Conservation (phyloP, 2,888 invertebrate genomes). For the Artemia sinica region DNA sequence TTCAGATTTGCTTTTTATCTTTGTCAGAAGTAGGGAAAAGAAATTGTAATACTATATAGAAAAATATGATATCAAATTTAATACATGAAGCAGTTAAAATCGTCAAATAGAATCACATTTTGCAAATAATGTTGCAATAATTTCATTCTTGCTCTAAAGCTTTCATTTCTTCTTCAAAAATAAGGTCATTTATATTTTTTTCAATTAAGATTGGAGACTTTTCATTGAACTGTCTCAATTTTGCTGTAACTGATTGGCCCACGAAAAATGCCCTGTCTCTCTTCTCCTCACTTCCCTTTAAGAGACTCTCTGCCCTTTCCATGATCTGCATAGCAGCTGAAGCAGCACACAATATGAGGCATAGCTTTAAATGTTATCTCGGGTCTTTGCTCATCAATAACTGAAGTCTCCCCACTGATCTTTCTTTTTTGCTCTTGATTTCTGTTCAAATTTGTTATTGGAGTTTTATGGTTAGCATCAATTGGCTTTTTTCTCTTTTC, state of each 20-base stretch:
- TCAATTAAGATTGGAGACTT: background rate
- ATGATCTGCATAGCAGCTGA: background rate
- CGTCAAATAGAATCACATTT: background rate
- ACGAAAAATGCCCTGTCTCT: background rate
- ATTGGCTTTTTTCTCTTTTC: background rate
- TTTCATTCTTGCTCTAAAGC: background rate
- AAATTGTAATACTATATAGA: background rate
- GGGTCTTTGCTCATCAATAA: too few species aligned
- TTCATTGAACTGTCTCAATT: background rate
- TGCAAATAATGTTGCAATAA: background rate
- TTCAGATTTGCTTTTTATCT: too few species aligned
- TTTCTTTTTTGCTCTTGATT: too few species aligned
- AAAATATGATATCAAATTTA: background rate
- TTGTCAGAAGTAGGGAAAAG: too few species aligned
- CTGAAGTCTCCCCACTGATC: too few species aligned
- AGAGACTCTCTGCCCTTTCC: slow-evolving; percentile 1
- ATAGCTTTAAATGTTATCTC: background rate
- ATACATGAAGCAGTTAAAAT: background rate
- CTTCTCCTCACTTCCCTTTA: background rate
- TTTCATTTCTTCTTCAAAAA: background rate
- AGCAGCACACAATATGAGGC: background rate
- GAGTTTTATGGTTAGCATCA: background rate
- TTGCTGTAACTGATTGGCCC: background rate
- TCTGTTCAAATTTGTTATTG: too few species aligned
- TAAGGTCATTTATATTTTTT: slow-evolving; percentile 1